phyloP scores from a whole-genome alignment of 2,113 vertebrate species.

The Hydrolagus affinis region DNA sequence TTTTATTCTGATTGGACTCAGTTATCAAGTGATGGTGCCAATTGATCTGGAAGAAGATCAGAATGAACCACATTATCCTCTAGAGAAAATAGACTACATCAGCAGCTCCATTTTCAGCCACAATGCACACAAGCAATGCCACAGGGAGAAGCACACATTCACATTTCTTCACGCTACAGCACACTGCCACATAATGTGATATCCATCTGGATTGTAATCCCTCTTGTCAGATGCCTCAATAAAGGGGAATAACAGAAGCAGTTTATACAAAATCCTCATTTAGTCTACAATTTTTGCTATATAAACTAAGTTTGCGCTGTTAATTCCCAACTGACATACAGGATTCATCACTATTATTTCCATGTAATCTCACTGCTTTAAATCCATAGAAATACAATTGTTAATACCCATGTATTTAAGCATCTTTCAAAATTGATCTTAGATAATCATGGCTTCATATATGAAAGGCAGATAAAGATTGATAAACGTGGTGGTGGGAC shows the following conservation, averaged over 20 bases:
- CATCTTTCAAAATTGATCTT: too few relatives aligned
- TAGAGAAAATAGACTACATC: not conserved
- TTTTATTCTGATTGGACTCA: slow-evolving; percentile 5
- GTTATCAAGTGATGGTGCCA: not conserved
- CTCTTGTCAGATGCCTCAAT: not conserved
- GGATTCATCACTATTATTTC: too few relatives aligned
- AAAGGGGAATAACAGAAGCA: not conserved
- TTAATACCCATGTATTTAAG: too few relatives aligned
- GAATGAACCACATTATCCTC: not conserved
- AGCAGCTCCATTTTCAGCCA: not conserved
- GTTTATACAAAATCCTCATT: not conserved
- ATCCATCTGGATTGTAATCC: not conserved
- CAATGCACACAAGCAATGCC: not conserved
- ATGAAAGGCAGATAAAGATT: too few relatives aligned
- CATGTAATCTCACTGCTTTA: too few relatives aligned
- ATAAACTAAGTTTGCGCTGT: not conserved
- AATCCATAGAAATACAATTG: too few relatives aligned
- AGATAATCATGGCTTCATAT: too few relatives aligned
- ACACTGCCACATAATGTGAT: not conserved
- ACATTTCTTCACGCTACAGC: not conserved
- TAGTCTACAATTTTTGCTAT: not conserved
- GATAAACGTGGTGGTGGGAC: too few relatives aligned
- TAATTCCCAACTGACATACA: too few relatives aligned
- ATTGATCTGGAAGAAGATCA: not conserved
- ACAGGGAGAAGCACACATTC: not conserved